A percentile compares a stretch with the other conserved stretches of the same genome.
phyloP scores from a whole-genome alignment of 2,797 vertebrate genomes.

The Schizopygopsis pylzovi region DNA sequence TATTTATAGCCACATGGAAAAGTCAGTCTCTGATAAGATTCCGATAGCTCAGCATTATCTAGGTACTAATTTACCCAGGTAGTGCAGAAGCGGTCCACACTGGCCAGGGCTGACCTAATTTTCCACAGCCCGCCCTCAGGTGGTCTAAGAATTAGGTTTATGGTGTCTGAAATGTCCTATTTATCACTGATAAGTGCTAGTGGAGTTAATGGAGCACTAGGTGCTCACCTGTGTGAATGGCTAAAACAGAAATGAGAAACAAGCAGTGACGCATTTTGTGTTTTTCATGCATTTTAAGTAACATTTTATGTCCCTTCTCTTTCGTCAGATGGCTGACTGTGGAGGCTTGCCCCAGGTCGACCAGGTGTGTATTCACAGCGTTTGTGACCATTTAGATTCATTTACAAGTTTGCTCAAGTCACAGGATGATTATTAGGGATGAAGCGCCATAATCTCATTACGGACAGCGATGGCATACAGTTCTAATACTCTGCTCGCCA shows the following conservation, averaged over 20 bases:
- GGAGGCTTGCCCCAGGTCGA: slow-evolving; percentile 97
- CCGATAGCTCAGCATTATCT: slow-evolving; percentile 74
- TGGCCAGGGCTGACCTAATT: slow-evolving; percentile 68
- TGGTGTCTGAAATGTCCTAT: slow-evolving; percentile 37
- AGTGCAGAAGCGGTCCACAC: slow-evolving; percentile 51
- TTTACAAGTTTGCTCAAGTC: slow-evolving; percentile 40
- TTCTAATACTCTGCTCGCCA: slow-evolving; percentile 69
- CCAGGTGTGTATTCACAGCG: slow-evolving; percentile 86
- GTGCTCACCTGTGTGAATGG: slow-evolving; percentile 49
- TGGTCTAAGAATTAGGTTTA: slow-evolving; percentile 50
- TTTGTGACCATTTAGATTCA: slow-evolving; percentile 28
- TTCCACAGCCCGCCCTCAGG: slow-evolving; percentile 45
- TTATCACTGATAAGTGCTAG: slow-evolving; percentile 57
- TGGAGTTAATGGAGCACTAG: slow-evolving; percentile 51
- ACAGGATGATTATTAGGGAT: slow-evolving; percentile 62
- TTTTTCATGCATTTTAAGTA: slow-evolving; percentile 5
- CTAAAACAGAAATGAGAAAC: neutral
- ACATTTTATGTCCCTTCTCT: slow-evolving; percentile 5
- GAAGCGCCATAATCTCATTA: slow-evolving; percentile 76
- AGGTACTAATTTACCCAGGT: slow-evolving; percentile 78
- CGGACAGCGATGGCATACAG: neutral
- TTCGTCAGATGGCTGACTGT: slow-evolving; percentile 93
- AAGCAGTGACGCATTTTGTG: too few species aligned
- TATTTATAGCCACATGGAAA: slow-evolving; percentile 69
- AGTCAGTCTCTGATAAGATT: slow-evolving; percentile 74